Percentiles rank a stretch among this genome's conserved stretches.
Evolutionary conservation across 2,797 vertebrate genomes (phyloP).

Genomic region (Semotilus atromaculatus): DNA sequence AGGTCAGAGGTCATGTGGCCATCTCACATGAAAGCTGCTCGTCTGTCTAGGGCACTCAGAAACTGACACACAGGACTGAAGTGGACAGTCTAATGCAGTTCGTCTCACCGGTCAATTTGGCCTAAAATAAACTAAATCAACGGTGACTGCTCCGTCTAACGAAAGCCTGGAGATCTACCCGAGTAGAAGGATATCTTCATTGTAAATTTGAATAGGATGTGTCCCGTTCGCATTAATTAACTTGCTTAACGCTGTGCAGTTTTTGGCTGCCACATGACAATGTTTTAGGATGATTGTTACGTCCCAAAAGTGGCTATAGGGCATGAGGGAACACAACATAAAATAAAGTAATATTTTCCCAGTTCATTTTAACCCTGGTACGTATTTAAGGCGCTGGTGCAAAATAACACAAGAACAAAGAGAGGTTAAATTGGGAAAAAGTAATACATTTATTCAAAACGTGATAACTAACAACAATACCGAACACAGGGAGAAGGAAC

Average conservation of each 20-base stretch:
- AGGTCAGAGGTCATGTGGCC: constrained; percentile 14
- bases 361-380: too few species aligned
- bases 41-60: background rate
- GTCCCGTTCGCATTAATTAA: background rate
- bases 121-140: constrained; percentile 18
- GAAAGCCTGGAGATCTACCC: background rate
- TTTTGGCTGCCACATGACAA: too few species aligned
- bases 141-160: background rate
- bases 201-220: background rate
- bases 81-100: background rate
- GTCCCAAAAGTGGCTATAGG: too few species aligned
- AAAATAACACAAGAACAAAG: too few species aligned
- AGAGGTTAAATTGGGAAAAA: too few species aligned
- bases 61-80: background rate
- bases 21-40: constrained; percentile 27
- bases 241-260: background rate
- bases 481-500: too few species aligned
- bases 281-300: too few species aligned
- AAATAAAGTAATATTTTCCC: too few species aligned
- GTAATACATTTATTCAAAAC: too few species aligned
- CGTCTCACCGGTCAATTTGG: background rate
- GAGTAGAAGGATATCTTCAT: background rate
- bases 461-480: too few species aligned
- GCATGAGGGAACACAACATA: too few species aligned
- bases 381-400: too few species aligned